Conservation (phyloP, 2,888 invertebrate genomes). For the Drosophila melanosoma region DNA sequence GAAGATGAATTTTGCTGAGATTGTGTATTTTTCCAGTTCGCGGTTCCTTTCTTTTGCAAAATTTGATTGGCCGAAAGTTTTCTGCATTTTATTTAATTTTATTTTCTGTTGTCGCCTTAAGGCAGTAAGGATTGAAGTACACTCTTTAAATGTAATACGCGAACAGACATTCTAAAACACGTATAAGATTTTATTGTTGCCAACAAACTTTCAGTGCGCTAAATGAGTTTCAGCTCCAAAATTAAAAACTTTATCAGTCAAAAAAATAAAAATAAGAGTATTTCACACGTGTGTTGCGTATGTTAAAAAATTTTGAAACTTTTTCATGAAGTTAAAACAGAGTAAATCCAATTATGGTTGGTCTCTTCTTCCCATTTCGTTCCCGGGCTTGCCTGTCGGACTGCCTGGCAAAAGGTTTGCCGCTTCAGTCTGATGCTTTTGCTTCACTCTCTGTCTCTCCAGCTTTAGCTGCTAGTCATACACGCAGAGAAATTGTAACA, state of each 20-base stretch:
- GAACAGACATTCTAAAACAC: constrained; percentile 61
- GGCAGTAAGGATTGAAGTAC: neutral
- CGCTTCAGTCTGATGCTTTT: neutral
- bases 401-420: constrained; percentile 67
- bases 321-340: constrained; percentile 80
- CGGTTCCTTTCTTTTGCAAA: constrained; percentile 63
- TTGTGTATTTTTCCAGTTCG: constrained; percentile 79
- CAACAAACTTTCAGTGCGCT: constrained; percentile 65
- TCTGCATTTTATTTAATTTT: constrained; percentile 25
- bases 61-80: constrained; percentile 63
- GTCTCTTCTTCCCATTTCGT: constrained; percentile 21
- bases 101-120: neutral
- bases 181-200: constrained; percentile 62
- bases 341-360: constrained; percentile 80
- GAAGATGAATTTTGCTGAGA: constrained; percentile 73
- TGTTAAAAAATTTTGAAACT: constrained; percentile 72
- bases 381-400: constrained; percentile 38
- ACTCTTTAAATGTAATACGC: constrained; percentile 71
- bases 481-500: neutral
- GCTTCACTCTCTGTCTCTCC: neutral
- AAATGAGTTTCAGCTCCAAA: constrained; percentile 78
- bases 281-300: constrained; percentile 30
- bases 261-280: constrained; percentile 3
- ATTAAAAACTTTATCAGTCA: constrained; percentile 76
- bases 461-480: neutral